These are phyloP conservation scores for Drosophila athabasca DNA, from an alignment of 1,140 invertebrate genomes.

Conservation along the genomic window DNA sequence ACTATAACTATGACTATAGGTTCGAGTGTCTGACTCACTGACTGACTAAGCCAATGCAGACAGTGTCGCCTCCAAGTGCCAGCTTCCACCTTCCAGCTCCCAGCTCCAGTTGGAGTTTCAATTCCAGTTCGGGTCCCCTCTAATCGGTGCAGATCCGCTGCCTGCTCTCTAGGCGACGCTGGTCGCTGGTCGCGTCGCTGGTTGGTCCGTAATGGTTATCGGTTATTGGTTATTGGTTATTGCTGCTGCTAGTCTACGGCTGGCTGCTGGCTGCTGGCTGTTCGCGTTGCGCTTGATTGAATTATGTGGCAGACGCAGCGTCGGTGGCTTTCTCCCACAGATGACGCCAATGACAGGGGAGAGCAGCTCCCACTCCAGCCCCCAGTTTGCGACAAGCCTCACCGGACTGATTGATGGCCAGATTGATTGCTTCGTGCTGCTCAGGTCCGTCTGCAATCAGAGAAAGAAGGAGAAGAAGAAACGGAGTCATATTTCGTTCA, in stretches of 20 bases:
- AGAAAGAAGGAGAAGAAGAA: constrained; percentile 32
- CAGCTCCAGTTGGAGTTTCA: constrained; percentile 52
- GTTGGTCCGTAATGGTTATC: no score
- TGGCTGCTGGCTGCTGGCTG: constrained; percentile 2
- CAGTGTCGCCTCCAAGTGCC: constrained; percentile 18
- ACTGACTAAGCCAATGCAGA: constrained; percentile 45
- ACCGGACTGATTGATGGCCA: constrained; percentile 60
- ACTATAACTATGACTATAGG: constrained; percentile 47
- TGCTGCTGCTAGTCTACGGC: constrained; percentile 23
- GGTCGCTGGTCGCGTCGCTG: no score
- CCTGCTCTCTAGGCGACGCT: constrained; percentile 4
- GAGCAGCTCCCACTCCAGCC: constrained; percentile 11
- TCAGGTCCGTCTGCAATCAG: constrained; percentile 57
- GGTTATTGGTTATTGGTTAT: no score
- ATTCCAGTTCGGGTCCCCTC: no score
- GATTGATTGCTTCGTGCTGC: constrained; percentile 58
- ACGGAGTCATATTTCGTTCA: constrained; percentile 37
- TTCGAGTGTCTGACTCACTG: constrained; percentile 69
- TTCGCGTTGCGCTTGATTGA: constrained; percentile 42
- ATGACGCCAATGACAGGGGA: no score
- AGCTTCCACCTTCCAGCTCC: background rate
- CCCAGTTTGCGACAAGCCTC: constrained; percentile 62
- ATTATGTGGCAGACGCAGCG: constrained; percentile 47
- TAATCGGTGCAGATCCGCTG: no score
- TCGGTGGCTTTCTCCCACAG: constrained; percentile 27